phyloP scores from a whole-genome alignment of 2,797 vertebrate genomes.

The Myripristis jacobus region DNA sequence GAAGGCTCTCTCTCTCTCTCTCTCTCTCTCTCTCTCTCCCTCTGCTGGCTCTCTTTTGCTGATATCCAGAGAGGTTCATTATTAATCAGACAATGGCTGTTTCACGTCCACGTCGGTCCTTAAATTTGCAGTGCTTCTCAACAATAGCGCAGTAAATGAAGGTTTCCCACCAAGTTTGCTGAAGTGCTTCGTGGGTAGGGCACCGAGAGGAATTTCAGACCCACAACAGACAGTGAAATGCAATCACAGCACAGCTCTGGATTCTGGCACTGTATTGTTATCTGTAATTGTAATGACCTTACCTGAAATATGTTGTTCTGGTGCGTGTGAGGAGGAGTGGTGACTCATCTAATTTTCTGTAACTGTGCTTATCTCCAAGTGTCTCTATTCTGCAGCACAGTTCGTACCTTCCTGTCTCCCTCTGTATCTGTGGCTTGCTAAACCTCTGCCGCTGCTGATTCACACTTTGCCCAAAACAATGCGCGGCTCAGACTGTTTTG shows the following conservation, averaged over 20 bases:
- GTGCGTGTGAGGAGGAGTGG: conserved; percentile 70
- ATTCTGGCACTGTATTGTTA: conserved; percentile 61
- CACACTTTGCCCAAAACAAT: conserved; percentile 45
- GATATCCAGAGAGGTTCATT: conserved; percentile 32
- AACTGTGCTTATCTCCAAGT: conserved; percentile 77
- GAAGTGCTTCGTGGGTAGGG: conserved; percentile 40
- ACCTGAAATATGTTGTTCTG: conserved; percentile 76
- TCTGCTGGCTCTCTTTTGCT: conserved; percentile 17
- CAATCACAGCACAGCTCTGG: conserved; percentile 45
- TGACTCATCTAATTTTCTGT: conserved; percentile 80
- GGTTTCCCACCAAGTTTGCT: conserved; percentile 38
- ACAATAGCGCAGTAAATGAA: conserved; percentile 42
- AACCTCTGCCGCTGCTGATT: conserved; percentile 64
- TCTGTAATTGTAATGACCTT: conserved; percentile 81
- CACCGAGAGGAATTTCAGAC: conserved; percentile 47
- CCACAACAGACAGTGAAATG: conserved; percentile 58
- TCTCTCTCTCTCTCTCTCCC: too few species aligned
- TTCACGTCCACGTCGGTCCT: conserved; percentile 32
- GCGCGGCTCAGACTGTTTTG: conserved; percentile 35
- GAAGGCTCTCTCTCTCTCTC: too few species aligned
- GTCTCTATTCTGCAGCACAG: conserved; percentile 72
- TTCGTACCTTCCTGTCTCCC: conserved; percentile 65
- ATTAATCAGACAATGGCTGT: conserved; percentile 42
- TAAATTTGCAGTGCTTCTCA: conserved; percentile 39
- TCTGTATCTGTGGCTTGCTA: conserved; percentile 57